phyloP scores from a whole-genome alignment of 2,113 vertebrate genomes.

The Phyllostomus discolor region DNA sequence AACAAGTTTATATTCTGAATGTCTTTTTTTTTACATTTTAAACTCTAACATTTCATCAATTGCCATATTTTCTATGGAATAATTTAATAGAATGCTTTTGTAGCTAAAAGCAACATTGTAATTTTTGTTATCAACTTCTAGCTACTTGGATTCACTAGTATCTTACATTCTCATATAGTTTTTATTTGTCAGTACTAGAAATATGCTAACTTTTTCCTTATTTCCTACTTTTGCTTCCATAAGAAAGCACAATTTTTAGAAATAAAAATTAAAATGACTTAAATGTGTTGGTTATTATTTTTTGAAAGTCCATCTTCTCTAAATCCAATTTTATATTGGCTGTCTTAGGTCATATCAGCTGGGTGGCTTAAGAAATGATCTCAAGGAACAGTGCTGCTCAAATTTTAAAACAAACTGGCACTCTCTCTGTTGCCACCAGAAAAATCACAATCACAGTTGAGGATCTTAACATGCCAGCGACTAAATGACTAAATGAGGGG shows the following conservation, averaged over 20 bases:
- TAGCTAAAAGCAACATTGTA: neutral
- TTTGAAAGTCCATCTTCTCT: neutral
- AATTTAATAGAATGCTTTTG: neutral
- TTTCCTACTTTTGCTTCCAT: neutral
- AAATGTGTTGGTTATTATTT: neutral
- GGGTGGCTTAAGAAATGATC: neutral
- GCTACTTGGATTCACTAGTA: neutral
- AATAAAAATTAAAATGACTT: neutral
- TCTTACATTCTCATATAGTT: neutral
- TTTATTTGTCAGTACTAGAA: neutral
- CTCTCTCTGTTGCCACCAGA: neutral
- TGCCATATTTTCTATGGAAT: neutral
- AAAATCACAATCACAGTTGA: neutral
- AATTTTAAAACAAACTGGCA: neutral
- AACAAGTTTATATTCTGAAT: neutral
- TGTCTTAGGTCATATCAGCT: neutral
- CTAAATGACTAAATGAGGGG: neutral
- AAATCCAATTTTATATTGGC: neutral
- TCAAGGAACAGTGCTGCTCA: neutral
- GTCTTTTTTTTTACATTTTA: neutral
- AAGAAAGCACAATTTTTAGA: neutral
- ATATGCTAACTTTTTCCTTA: neutral
- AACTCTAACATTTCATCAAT: neutral
- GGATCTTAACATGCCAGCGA: neutral
- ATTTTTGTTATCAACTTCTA: neutral